Evolutionary conservation across 2,888 invertebrate species (phyloP).

Genomic region (Pyralis farinalis): DNA sequence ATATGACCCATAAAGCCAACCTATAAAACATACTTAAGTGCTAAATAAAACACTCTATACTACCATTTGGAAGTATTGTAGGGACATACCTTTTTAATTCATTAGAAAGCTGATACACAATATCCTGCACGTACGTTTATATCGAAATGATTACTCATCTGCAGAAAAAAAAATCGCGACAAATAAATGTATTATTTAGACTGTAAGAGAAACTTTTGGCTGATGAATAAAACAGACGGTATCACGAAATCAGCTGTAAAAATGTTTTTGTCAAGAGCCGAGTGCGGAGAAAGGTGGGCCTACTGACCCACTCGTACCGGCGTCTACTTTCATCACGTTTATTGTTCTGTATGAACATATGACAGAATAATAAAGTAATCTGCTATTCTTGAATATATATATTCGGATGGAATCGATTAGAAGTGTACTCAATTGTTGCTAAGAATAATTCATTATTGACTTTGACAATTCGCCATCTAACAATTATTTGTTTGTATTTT

Average conservation of each 20-base stretch:
- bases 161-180: too few relatives aligned
- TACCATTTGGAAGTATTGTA: background rate
- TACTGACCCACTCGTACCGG: slow-evolving; percentile 53
- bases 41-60: background rate
- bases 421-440: too few relatives aligned
- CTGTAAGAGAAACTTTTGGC: slow-evolving; percentile 4
- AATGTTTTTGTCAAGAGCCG: slow-evolving; percentile 28
- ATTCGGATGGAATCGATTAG: too few relatives aligned
- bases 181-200: background rate
- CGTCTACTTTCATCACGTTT: slow-evolving; percentile 61
- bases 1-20: too few relatives aligned
- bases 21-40: slow-evolving; percentile 2
- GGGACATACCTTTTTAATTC: background rate
- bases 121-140: background rate
- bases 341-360: slow-evolving; percentile 40
- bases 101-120: slow-evolving; percentile 1
- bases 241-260: slow-evolving; percentile 46
- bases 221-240: slow-evolving; percentile 36
- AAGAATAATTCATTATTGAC: too few relatives aligned
- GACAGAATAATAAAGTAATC: too few relatives aligned
- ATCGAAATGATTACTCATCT: background rate
- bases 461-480: too few relatives aligned
- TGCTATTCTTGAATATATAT: too few relatives aligned
- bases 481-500: too few relatives aligned
- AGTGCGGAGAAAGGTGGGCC: slow-evolving; percentile 67